Evolutionary conservation across 1,140 invertebrate species (phyloP), one percentile per base, ranked within the genome.

Genomic region (Andricus grossulariae): DNA sequence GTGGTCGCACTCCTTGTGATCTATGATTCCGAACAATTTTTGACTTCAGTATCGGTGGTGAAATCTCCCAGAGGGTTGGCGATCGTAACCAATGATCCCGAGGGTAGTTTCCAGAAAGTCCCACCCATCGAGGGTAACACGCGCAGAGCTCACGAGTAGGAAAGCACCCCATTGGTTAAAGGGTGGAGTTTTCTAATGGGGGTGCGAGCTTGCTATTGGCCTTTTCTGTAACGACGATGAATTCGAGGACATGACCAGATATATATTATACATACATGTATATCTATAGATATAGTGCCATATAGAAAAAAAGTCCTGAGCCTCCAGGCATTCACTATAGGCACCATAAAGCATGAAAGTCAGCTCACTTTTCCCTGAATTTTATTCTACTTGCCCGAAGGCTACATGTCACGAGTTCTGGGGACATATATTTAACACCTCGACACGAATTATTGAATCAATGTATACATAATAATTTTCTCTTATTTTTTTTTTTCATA

Each of bases 101-200:
- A 60, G 54, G 73, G 73, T 74, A 57, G 39, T 73, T 45, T 57
- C 60, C 45, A 57, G 52, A 74, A 57, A 32, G 51, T 45, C 52
- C 73, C 73, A 60, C 54, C 55, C 73, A 49, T 45, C 39, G 32
- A 25, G 52, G 45, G 52, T 74, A 15, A 60, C 73, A 54, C 71
- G 71, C 76, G 75, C 50, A 32, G 66, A 51, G 76, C 77, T 85
- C 50, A 57, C 74, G 10, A 18, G 72, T 70, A 8, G 8, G 39
- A 11, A n/a, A 45, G 70, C 50, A 13, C 57, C 57, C 73, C 77
- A 89, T 90, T 90, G 89, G 89, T 72, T 55, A 77, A 73, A 75
- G 82, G 89, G 89, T 84, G 89, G 84, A 76, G 87, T 80, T 73
- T 25, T 18, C 19, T 19, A 55, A 74, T 57, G 39, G 25, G 39